These are phyloP conservation scores for Druceiella hillmani DNA, from an alignment of 2,888 invertebrate genomes.

Conservation along the genomic window DNA sequence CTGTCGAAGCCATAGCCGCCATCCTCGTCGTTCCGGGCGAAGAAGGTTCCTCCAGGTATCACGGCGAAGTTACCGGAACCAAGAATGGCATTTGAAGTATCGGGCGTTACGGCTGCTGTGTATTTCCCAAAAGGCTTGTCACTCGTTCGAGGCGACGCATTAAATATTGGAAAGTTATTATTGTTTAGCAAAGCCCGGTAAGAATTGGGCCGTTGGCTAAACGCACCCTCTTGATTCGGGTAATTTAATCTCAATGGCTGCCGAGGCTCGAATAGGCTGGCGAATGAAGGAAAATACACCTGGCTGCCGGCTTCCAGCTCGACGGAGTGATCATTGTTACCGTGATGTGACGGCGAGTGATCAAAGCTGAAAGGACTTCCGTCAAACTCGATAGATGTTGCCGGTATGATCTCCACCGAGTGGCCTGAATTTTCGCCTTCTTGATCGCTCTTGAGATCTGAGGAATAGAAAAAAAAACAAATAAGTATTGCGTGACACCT, in stretches of 20 bases:
- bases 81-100: conserved; percentile 57
- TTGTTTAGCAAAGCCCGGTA: conserved; percentile 43
- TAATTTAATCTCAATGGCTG: conserved; percentile 55
- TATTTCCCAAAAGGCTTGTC: conserved; percentile 42
- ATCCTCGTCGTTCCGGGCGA: conserved; percentile 65
- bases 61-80: conserved; percentile 86
- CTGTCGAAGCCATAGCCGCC: conserved; percentile 53
- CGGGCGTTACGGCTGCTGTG: conserved; percentile 42
- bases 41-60: conserved; percentile 81
- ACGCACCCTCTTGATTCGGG: conserved; percentile 55
- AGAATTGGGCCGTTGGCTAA: conserved; percentile 54
- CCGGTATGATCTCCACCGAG: no score
- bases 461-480: no score
- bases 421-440: no score
- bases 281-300: conserved; percentile 74
- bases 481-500: no score
- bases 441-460: no score
- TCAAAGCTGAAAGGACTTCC: no score
- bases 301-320: conserved; percentile 56
- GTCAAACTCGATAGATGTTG: no score
- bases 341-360: no score
- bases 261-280: conserved; percentile 57
- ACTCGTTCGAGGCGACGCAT: no score
- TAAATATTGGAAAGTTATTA: no score
- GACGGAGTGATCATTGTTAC: conserved; percentile 44